These are phyloP conservation scores for Argyresthia albistria DNA, from an alignment of 2,888 invertebrate genomes.

Conservation along the genomic window DNA sequence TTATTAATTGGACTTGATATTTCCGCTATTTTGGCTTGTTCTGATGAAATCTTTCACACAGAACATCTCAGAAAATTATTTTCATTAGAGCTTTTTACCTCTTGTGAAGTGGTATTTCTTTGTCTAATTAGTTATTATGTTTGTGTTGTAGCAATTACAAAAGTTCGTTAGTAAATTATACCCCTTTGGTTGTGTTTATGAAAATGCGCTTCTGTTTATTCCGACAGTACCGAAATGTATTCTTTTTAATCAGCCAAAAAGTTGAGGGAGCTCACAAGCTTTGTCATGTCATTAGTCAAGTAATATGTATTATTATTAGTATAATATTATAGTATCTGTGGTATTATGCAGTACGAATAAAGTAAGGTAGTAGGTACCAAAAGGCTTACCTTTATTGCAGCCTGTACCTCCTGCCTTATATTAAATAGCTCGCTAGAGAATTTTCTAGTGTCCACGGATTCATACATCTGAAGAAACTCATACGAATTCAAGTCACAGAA, in stretches of 20 bases:
- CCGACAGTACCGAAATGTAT: too few species aligned
- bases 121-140: conserved; percentile 1
- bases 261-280: too few species aligned
- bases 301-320: too few species aligned
- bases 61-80: neutral
- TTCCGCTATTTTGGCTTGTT: conserved; percentile 32
- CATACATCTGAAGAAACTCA: neutral
- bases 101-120: neutral
- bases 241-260: too few species aligned
- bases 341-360: neutral
- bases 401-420: too few species aligned
- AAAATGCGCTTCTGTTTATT: too few species aligned
- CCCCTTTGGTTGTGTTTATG: neutral
- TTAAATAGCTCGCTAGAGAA: too few species aligned
- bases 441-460: too few species aligned
- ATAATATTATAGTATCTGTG: too few species aligned
- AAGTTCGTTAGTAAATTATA: neutral
- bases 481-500: conserved; percentile 8
- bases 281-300: too few species aligned
- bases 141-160: neutral
- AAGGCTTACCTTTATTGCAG: too few species aligned
- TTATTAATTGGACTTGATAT: conserved; percentile 48
- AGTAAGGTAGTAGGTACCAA: too few species aligned
- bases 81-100: neutral
- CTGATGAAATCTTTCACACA: conserved; percentile 17